These are phyloP conservation scores for Chaetodon auriga DNA, from an alignment of 2,113 vertebrate genomes.

Conservation along the genomic window DNA sequence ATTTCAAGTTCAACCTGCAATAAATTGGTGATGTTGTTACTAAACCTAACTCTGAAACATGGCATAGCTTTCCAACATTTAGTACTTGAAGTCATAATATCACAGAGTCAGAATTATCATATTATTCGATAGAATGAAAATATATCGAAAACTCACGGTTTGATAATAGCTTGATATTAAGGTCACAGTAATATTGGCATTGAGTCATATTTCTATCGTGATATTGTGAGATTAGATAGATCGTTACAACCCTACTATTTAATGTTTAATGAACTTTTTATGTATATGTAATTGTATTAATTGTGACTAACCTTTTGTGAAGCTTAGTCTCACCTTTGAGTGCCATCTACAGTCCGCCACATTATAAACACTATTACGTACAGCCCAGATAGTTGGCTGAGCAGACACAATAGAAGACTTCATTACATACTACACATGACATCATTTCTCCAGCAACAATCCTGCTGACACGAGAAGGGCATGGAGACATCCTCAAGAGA, in stretches of 20 bases:
- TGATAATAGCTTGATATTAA: too few species aligned
- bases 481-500: not conserved
- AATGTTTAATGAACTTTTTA: not conserved
- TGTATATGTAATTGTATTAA: too few species aligned
- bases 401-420: not conserved
- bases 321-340: not conserved
- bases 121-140: not conserved
- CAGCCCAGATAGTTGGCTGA: not conserved
- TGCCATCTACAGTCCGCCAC: not conserved
- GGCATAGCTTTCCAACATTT: not conserved
- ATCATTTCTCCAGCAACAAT: not conserved
- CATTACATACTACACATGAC: not conserved
- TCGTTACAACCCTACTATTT: not conserved
- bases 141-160: too few species aligned
- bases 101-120: not conserved
- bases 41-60: not conserved
- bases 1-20: too few species aligned
- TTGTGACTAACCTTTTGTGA: not conserved
- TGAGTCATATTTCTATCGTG: too few species aligned
- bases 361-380: too few species aligned
- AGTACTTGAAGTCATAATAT: not conserved
- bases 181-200: too few species aligned
- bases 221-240: too few species aligned
- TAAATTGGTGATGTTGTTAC: not conserved
- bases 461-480: not conserved